These are phyloP conservation scores for Eptatretus burgeri DNA, from an alignment of 2,113 vertebrate species.

Conservation along the genomic window DNA sequence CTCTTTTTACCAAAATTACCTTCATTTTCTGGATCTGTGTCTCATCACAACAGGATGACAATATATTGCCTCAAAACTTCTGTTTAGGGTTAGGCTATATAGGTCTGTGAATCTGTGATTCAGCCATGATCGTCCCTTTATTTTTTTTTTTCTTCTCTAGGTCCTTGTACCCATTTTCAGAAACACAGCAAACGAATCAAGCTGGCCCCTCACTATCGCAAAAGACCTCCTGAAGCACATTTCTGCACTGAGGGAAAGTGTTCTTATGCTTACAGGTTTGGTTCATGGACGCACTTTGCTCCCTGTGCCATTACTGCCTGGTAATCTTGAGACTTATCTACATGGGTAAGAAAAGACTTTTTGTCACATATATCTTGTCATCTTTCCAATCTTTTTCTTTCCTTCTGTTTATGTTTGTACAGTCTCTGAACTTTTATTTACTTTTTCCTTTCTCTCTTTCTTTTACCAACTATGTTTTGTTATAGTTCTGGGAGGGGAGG, in stretches of 20 bases:
- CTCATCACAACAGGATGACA: background rate
- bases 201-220: constrained; percentile 37
- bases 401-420: background rate
- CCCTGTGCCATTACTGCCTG: constrained; percentile 24
- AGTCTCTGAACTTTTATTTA: too few relatives aligned
- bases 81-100: background rate
- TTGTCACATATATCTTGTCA: background rate
- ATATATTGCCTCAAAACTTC: background rate
- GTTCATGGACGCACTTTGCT: constrained; percentile 48
- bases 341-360: background rate
- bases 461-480: too few relatives aligned
- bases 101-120: background rate
- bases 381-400: background rate
- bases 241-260: constrained; percentile 23
- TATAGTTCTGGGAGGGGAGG: too few relatives aligned
- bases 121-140: background rate
- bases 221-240: constrained; percentile 31
- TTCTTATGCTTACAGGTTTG: constrained; percentile 31
- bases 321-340: background rate
- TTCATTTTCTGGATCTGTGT: background rate
- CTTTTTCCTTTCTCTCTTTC: too few relatives aligned
- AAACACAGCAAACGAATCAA: constrained; percentile 29
- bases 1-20: background rate
- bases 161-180: constrained; percentile 36
- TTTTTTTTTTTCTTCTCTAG: constrained; percentile 15